Percentiles rank a stretch among this genome's conserved stretches.
phyloP scores from a whole-genome alignment of 2,888 invertebrate species.

The Caenorhabditis afra region DNA sequence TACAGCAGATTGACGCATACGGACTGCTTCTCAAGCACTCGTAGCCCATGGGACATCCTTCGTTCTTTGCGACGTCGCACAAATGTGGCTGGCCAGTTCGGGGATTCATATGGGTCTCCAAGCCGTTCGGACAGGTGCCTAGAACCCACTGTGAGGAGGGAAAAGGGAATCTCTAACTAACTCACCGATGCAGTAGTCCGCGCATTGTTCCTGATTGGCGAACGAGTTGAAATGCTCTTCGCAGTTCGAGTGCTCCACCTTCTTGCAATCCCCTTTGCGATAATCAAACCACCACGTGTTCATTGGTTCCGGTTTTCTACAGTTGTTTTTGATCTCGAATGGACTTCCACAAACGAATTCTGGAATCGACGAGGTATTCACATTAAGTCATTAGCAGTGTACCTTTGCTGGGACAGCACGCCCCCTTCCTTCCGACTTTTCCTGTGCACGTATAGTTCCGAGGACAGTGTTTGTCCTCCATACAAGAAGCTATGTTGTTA shows the following conservation, averaged over 20 bases:
- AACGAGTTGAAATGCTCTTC: slow-evolving; percentile 74
- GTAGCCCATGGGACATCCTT: slow-evolving; percentile 71
- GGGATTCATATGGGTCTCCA: slow-evolving; percentile 62
- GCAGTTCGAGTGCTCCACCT: slow-evolving; percentile 60
- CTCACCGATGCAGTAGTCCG: slow-evolving; percentile 72
- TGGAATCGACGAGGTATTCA: background rate
- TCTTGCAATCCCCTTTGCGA: slow-evolving; percentile 64
- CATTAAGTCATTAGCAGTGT: background rate
- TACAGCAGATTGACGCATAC: slow-evolving; percentile 71
- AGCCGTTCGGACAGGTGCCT: slow-evolving; percentile 65
- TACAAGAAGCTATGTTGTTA: slow-evolving; percentile 68
- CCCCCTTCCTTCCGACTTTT: slow-evolving; percentile 61
- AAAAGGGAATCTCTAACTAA: background rate
- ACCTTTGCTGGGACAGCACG: slow-evolving; percentile 73
- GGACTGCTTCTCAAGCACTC: slow-evolving; percentile 67
- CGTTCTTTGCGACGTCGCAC: slow-evolving; percentile 62
- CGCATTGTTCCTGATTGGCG: slow-evolving; percentile 73
- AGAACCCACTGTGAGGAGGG: background rate
- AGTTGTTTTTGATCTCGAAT: slow-evolving; percentile 60
- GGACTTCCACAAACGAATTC: slow-evolving; percentile 70
- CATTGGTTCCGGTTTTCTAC: slow-evolving; percentile 49
- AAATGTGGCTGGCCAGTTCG: slow-evolving; percentile 70
- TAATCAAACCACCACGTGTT: slow-evolving; percentile 67
- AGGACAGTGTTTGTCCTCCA: slow-evolving; percentile 69
- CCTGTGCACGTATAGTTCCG: slow-evolving; percentile 70